phyloP scores from a whole-genome alignment of 2,113 vertebrate genomes.

The Epinephelus lanceolatus region DNA sequence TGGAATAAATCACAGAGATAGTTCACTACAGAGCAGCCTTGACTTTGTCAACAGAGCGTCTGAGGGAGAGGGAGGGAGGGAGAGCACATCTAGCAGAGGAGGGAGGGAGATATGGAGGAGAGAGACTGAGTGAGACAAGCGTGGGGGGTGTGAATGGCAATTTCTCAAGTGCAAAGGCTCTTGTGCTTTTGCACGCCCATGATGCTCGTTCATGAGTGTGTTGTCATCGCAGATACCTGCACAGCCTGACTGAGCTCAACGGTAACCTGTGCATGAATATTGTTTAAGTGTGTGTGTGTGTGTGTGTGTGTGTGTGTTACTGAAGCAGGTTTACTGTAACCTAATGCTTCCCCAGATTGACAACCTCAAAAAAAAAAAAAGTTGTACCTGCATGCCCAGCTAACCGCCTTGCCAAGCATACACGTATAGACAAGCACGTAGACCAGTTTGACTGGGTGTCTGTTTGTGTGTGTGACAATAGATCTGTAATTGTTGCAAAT shows the following conservation, averaged over 20 bases:
- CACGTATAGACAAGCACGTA: slow-evolving; percentile 27
- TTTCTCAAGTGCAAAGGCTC: slow-evolving; percentile 71
- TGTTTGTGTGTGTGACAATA: slow-evolving; percentile 4
- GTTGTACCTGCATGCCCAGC: slow-evolving; percentile 13
- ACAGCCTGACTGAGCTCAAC: neutral
- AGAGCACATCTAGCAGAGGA: slow-evolving; percentile 53
- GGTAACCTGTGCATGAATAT: neutral
- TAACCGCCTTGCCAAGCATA: neutral
- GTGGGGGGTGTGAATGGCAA: slow-evolving; percentile 64
- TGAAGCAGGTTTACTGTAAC: slow-evolving; percentile 5
- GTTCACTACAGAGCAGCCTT: slow-evolving; percentile 81
- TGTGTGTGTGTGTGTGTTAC: neutral
- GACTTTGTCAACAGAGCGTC: slow-evolving; percentile 78
- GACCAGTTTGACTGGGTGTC: slow-evolving; percentile 43
- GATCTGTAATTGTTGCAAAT: slow-evolving; percentile 21
- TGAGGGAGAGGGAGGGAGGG: slow-evolving; percentile 53
- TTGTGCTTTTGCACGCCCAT: slow-evolving; percentile 50
- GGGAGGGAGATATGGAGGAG: slow-evolving; percentile 52
- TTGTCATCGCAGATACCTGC: slow-evolving; percentile 18
- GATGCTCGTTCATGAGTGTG: slow-evolving; percentile 45
- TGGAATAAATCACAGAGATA: slow-evolving; percentile 83
- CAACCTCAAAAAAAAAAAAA: neutral
- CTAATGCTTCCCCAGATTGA: neutral
- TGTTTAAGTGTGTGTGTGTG: neutral
- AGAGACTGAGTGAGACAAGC: slow-evolving; percentile 59